A percentile compares a stretch with the other conserved stretches of the same genome.
phyloP scores from a whole-genome alignment of 2,888 invertebrate genomes.

The Acanthosepion esculentum region DNA sequence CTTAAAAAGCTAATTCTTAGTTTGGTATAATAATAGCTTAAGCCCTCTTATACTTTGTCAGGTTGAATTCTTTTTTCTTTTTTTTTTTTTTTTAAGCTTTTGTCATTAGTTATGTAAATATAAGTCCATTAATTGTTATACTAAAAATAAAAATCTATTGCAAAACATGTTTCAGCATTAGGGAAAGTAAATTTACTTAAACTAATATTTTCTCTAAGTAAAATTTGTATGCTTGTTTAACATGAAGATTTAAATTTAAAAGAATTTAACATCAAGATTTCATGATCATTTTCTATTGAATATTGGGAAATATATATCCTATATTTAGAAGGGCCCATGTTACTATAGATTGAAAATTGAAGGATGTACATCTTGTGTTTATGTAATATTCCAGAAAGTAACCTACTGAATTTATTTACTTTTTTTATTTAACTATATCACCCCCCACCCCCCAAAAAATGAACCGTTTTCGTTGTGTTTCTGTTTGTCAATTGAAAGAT shows the following conservation, averaged over 20 bases:
- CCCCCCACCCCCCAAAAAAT: neutral
- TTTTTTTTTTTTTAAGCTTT: neutral
- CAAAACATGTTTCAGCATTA: neutral
- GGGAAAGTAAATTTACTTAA: neutral
- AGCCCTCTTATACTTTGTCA: no score
- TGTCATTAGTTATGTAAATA: neutral
- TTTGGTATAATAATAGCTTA: no score
- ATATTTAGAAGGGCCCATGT: neutral
- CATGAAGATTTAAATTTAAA: no score
- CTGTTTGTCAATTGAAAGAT: neutral
- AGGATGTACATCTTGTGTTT: no score
- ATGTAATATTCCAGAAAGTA: neutral
- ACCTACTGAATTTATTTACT: neutral
- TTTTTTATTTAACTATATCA: neutral
- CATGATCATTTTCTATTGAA: no score
- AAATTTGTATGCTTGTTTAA: no score
- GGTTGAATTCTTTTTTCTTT: no score
- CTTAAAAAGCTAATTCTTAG: neutral
- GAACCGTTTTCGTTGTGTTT: neutral
- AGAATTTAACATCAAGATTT: no score
- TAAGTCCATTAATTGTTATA: no score
- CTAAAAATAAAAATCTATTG: no score
- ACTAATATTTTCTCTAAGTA: neutral
- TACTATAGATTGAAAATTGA: neutral
- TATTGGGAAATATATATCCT: no score